Conservation (phyloP, 2,797 vertebrate species). For the Taeniopygia guttata region DNA sequence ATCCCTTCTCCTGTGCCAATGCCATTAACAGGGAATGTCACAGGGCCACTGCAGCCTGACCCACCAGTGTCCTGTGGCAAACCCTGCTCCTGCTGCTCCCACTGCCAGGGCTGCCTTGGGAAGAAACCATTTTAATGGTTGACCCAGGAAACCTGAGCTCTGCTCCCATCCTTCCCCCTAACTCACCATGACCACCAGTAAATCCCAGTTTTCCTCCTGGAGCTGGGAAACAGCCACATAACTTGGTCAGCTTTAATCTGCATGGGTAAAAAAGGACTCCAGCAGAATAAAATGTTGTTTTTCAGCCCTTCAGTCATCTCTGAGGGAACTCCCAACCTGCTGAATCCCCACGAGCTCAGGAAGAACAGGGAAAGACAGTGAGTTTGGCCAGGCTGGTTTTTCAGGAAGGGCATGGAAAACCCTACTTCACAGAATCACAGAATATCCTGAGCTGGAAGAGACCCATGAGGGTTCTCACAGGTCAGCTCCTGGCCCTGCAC, state of each 20-base stretch:
- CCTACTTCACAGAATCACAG: background rate
- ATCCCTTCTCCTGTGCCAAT: background rate
- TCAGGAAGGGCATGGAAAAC: background rate
- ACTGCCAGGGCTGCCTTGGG: background rate
- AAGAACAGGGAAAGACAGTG: background rate
- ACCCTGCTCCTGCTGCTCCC: background rate
- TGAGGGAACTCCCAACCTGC: background rate
- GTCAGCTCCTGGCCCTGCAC: background rate
- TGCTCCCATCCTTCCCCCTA: background rate
- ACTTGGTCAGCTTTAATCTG: accelerated
- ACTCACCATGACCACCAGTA: accelerated
- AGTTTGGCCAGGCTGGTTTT: background rate
- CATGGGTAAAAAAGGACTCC: background rate
- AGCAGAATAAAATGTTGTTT: background rate
- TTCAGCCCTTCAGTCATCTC: background rate
- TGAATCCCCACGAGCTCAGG: background rate
- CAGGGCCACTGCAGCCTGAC: background rate
- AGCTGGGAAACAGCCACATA: accelerated
- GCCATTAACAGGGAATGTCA: background rate
- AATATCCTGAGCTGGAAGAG: background rate
- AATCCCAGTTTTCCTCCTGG: background rate
- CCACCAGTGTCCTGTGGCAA: background rate
- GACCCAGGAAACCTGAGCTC: background rate
- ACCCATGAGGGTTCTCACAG: background rate
- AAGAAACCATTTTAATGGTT: accelerated